Conservation (phyloP, 2,113 vertebrate species). For the Chlamydotis undulata region DNA sequence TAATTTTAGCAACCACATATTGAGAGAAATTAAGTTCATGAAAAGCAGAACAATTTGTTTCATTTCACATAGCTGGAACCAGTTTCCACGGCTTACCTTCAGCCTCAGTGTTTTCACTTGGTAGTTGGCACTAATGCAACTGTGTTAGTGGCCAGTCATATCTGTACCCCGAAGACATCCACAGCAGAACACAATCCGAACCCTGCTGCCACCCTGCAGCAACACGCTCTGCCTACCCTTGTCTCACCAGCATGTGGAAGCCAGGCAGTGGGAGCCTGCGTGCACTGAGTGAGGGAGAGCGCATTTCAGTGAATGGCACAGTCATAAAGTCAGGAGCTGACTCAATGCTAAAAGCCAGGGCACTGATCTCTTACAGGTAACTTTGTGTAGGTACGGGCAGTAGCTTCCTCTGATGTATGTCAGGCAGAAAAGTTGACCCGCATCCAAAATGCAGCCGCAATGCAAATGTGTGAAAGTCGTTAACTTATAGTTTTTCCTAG, state of each 20-base stretch:
- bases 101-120: not conserved
- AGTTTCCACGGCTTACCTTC: not conserved
- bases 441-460: not conserved
- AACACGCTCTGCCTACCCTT: not conserved
- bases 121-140: not conserved
- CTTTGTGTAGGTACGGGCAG: not conserved
- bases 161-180: not conserved
- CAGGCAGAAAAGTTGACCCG: not conserved
- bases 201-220: not conserved
- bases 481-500: not conserved
- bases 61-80: not conserved
- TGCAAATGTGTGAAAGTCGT: not conserved
- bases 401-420: not conserved
- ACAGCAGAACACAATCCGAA: rapidly evolving
- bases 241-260: not conserved
- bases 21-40: not conserved
- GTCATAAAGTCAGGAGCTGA: not conserved
- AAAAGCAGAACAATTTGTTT: slow-evolving; percentile 42
- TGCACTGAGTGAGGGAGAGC: not conserved
- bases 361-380: not conserved
- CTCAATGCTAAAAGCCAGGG: not conserved
- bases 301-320: not conserved
- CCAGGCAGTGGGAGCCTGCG: not conserved
- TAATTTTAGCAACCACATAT: not conserved
- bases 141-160: not conserved